Conservation (phyloP, 2,797 vertebrate genomes). For the Sebastes goodei region DNA sequence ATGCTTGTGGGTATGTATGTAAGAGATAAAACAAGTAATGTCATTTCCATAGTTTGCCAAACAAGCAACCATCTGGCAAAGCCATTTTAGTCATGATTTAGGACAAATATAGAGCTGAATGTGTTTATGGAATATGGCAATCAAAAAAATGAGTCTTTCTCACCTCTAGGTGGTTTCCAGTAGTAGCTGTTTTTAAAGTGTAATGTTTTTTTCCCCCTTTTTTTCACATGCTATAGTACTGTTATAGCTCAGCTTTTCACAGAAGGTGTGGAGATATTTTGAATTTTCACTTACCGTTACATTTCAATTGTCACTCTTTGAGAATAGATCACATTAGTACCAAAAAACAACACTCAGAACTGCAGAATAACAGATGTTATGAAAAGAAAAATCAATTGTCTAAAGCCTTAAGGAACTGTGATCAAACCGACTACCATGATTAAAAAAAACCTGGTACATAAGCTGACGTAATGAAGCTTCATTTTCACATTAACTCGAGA, state of each 20-base stretch:
- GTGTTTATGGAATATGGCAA: neutral
- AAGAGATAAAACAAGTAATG: neutral
- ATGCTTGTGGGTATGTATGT: neutral
- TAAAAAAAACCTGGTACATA: slow-evolving; percentile 6
- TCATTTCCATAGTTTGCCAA: neutral
- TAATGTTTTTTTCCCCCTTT: neutral
- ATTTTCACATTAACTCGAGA: slow-evolving; percentile 62
- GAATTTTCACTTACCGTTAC: neutral
- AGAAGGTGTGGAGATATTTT: neutral
- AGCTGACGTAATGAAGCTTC: slow-evolving; percentile 53
- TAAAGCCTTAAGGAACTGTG: slow-evolving; percentile 17
- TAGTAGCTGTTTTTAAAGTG: neutral
- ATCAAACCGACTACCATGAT: slow-evolving; percentile 20
- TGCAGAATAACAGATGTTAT: slow-evolving; percentile 1
- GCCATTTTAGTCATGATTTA: neutral
- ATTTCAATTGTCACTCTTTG: neutral
- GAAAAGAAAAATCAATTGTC: neutral
- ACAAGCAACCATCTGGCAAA: slow-evolving; percentile 15
- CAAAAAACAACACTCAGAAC: neutral
- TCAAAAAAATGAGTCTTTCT: neutral
- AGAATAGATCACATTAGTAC: neutral
- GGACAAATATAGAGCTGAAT: neutral
- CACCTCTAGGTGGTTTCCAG: neutral
- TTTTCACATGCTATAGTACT: neutral
- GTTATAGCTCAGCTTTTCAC: neutral